Evolutionary conservation across 2,113 vertebrate genomes (phyloP).

Genomic region (Aphyosemion australe): DNA sequence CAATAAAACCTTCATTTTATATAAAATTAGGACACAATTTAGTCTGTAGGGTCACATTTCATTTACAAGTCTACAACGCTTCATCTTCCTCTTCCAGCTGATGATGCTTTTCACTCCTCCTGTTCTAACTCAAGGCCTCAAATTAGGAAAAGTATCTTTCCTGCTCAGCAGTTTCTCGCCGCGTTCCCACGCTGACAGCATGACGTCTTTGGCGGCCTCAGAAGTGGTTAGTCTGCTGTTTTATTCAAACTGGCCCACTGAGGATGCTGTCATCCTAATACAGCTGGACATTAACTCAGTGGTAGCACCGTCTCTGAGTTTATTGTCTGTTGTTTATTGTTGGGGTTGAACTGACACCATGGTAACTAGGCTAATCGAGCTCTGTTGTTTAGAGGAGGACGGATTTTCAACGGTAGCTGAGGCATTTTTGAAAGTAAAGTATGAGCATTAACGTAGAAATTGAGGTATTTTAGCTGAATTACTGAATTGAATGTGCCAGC

Average conservation of each 20-base stretch:
- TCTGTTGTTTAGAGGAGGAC: background rate
- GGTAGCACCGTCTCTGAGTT: conserved; percentile 38
- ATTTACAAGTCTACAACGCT: conserved; percentile 27
- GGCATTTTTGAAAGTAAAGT: conserved; percentile 9
- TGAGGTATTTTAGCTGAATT: conserved; percentile 12
- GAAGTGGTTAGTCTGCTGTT: conserved; percentile 63
- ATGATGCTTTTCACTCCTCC: conserved; percentile 37
- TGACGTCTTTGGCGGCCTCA: conserved; percentile 61
- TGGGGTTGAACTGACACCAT: conserved; percentile 49
- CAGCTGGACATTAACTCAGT: conserved; percentile 63
- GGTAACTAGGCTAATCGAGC: conserved; percentile 40
- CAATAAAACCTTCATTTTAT: no score
- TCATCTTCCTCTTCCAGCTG: conserved; percentile 34
- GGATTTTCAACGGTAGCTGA: background rate
- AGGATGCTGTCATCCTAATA: conserved; percentile 65
- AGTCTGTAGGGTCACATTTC: conserved; percentile 30
- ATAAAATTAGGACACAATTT: no score
- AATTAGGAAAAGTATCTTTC: conserved; percentile 51
- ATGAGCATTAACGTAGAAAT: conserved; percentile 12
- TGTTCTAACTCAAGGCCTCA: conserved; percentile 40
- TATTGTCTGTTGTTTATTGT: conserved; percentile 64
- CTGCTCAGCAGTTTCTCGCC: conserved; percentile 57
- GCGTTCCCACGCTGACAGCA: conserved; percentile 73
- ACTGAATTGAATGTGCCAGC: conserved; percentile 54
- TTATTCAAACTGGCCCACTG: conserved; percentile 61